Conservation (phyloP, 1,140 invertebrate genomes). For the Macrobrachium rosenbergii region DNA sequence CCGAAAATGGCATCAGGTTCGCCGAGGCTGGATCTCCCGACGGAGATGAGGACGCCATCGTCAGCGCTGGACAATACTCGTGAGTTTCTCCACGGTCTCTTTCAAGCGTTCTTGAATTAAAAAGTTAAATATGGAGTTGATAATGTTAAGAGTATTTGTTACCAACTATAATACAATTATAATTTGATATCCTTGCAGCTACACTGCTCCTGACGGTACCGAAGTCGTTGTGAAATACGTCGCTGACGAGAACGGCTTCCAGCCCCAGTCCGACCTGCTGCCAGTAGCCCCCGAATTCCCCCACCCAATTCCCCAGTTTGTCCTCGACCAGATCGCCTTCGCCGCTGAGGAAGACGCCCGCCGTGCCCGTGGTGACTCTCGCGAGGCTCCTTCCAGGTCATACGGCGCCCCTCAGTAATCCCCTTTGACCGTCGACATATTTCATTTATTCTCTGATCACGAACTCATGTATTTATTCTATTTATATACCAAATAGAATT, state of each 20-base stretch:
- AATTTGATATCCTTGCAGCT: background rate
- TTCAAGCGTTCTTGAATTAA: background rate
- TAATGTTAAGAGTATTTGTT: too few species aligned
- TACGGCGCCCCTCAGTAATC: too few species aligned
- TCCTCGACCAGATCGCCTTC: slow-evolving; percentile 27
- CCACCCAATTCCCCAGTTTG: slow-evolving; percentile 44
- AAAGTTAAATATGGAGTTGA: too few species aligned
- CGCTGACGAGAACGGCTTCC: slow-evolving; percentile 77
- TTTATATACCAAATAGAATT: too few species aligned
- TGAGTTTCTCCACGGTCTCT: background rate
- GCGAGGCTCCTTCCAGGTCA: too few species aligned
- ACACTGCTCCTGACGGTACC: slow-evolving; percentile 38
- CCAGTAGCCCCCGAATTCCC: slow-evolving; percentile 77
- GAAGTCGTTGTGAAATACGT: background rate
- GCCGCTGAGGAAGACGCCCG: background rate
- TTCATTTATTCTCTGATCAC: too few species aligned
- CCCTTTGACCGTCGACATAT: too few species aligned
- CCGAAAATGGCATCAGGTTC: slow-evolving; percentile 52
- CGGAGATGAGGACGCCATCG: slow-evolving; percentile 46
- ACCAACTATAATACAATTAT: background rate
- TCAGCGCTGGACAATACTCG: slow-evolving; percentile 46
- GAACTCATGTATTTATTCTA: too few species aligned
- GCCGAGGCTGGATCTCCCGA: slow-evolving; percentile 48
- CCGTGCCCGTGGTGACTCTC: background rate
- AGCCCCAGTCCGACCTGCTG: slow-evolving; percentile 80